A percentile compares a stretch with the other conserved stretches of the same genome.
phyloP scores from a whole-genome alignment of 2,888 invertebrate species.

The Hipparchia sbordonii region DNA sequence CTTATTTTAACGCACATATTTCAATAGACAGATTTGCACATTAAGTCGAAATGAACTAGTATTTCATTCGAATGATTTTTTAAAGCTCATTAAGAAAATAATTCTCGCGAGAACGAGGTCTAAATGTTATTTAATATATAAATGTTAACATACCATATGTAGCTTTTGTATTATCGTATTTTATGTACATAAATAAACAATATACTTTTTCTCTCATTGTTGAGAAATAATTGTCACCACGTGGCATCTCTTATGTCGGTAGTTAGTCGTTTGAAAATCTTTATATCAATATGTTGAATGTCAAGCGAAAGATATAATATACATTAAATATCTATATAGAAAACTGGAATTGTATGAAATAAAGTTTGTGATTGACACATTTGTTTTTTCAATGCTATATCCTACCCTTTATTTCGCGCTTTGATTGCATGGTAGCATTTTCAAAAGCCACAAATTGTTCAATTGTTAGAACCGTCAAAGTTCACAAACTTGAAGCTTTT shows the following conservation, averaged over 20 bases:
- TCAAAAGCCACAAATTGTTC: constrained; percentile 17
- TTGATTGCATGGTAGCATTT: constrained; percentile 42
- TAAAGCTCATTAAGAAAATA: not conserved
- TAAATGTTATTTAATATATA: constrained; percentile 6
- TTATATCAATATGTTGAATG: constrained; percentile 32
- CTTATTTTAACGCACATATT: not conserved
- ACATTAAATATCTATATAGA: constrained; percentile 51
- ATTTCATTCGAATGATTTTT: not conserved
- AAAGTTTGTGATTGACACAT: constrained; percentile 66
- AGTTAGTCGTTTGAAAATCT: constrained; percentile 29
- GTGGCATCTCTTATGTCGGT: constrained; percentile 37
- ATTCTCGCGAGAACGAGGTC: not conserved
- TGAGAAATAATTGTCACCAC: constrained; percentile 17
- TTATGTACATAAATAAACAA: not conserved
- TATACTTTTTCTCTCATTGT: constrained; percentile 16
- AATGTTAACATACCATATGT: constrained; percentile 1
- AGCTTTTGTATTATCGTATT: constrained; percentile 7
- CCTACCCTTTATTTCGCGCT: constrained; percentile 44
- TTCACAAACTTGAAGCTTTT: constrained; percentile 13
- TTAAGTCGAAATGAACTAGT: not conserved
- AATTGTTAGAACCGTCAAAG: constrained; percentile 10
- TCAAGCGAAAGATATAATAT: constrained; percentile 25
- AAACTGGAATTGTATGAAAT: constrained; percentile 65
- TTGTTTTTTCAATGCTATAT: constrained; percentile 67
- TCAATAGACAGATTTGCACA: not conserved